These are phyloP conservation scores for Chionodraco myersi DNA, from an alignment of 2,113 vertebrate genomes.

Conservation along the genomic window DNA sequence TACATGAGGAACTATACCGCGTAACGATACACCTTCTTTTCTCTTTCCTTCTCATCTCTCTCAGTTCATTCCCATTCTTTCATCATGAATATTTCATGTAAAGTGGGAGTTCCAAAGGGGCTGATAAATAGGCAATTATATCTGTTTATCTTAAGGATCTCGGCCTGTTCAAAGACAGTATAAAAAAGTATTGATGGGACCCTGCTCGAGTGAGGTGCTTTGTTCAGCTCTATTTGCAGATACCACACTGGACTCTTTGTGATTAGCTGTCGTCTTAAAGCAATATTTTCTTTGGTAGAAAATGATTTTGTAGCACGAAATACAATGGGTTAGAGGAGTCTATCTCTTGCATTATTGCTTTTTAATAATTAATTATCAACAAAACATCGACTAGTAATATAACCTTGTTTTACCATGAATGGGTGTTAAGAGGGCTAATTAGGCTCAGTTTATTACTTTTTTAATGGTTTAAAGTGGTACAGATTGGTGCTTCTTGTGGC, in stretches of 20 bases:
- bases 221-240: slow-evolving; percentile 30
- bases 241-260: not conserved
- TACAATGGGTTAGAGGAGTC: not conserved
- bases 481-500: no score
- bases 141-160: slow-evolving; percentile 47
- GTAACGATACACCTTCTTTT: not conserved
- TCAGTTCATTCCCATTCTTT: slow-evolving; percentile 21
- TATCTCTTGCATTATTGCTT: not conserved
- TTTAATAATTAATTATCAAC: not conserved
- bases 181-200: slow-evolving; percentile 12
- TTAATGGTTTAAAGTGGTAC: no score
- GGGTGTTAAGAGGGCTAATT: not conserved
- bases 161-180: slow-evolving; percentile 32
- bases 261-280: slow-evolving; percentile 22
- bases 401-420: not conserved
- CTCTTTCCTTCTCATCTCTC: not conserved
- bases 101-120: slow-evolving; percentile 8
- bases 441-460: no score
- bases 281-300: slow-evolving; percentile 1
- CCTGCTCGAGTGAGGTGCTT: slow-evolving; percentile 36
- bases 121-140: slow-evolving; percentile 63
- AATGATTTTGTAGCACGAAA: slow-evolving; percentile 16
- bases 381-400: not conserved
- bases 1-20: not conserved
- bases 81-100: slow-evolving; percentile 52